Conservation (phyloP, 2,888 invertebrate species). For the Disparrhopalites patrizii region DNA sequence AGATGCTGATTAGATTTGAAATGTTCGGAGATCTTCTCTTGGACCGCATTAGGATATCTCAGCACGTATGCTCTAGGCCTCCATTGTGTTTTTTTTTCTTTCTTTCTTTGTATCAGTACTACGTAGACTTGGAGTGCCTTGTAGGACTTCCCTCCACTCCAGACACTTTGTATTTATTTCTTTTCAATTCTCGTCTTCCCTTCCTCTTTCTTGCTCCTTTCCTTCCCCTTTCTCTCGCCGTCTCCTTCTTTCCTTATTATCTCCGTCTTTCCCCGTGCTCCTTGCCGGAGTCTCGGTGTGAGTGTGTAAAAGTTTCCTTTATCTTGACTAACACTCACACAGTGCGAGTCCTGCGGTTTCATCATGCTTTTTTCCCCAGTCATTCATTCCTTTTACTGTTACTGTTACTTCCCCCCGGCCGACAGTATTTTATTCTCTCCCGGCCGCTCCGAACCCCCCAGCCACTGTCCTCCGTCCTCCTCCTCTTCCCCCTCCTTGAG, state of each 20-base stretch:
- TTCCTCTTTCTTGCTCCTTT: background rate
- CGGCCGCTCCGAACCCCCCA: no score
- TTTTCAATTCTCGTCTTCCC: background rate
- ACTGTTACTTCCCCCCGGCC: conserved; percentile 20
- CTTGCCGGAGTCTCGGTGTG: no score
- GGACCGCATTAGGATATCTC: background rate
- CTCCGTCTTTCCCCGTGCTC: background rate
- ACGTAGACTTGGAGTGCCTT: no score
- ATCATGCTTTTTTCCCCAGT: conserved; percentile 9
- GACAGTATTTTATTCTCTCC: conserved; percentile 21
- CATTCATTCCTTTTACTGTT: conserved; percentile 25
- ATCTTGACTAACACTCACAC: background rate
- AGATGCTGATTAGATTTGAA: conserved; percentile 30
- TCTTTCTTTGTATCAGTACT: no score
- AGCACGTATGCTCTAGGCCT: background rate
- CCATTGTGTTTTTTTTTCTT: background rate
- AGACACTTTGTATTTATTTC: conserved; percentile 23
- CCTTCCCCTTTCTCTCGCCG: background rate
- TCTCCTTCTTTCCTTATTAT: background rate
- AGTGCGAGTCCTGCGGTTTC: conserved; percentile 15
- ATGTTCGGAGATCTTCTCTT: conserved; percentile 3
- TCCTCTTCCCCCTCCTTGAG: background rate
- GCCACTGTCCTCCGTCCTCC: background rate
- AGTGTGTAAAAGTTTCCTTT: background rate
- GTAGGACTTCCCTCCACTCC: no score